These are phyloP conservation scores for Octodonta nipae DNA, from an alignment of 2,888 invertebrate species.

Conservation along the genomic window DNA sequence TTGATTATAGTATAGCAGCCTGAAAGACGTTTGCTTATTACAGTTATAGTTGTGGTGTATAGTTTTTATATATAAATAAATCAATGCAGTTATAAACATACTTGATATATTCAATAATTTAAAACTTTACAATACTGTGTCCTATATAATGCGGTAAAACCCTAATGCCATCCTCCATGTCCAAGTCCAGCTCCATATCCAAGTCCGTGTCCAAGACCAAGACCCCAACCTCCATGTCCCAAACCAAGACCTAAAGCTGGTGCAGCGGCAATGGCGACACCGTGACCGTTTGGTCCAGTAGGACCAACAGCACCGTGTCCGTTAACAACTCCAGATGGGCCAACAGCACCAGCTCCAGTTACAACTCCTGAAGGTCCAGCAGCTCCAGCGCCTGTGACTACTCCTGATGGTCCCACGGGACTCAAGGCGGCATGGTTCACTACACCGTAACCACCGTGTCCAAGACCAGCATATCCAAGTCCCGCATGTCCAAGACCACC, in stretches of 20 bases:
- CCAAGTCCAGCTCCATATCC: conserved; percentile 6
- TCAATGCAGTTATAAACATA: no score
- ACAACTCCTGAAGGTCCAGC: conserved; percentile 8
- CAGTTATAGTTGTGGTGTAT: no score
- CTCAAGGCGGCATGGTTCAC: conserved; percentile 8
- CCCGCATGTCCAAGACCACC: neutral
- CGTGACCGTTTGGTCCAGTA: conserved; percentile 5
- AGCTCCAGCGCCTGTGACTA: conserved; percentile 9
- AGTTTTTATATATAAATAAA: no score
- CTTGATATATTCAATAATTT: no score
- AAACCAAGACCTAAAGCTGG: conserved; percentile 3
- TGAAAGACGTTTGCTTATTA: no score
- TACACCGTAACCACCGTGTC: conserved; percentile 3
- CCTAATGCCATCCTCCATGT: conserved; percentile 2
- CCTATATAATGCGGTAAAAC: no score
- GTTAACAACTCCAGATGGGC: conserved; percentile 8
- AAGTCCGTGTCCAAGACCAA: conserved; percentile 10
- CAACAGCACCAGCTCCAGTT: conserved; percentile 6
- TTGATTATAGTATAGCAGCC: no score
- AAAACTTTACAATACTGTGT: no score
- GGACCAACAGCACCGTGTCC: conserved; percentile 9
- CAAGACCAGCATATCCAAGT: neutral
- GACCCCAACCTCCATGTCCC: conserved; percentile 6
- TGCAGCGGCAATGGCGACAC: conserved; percentile 4
- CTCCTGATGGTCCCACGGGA: conserved; percentile 9